Percentiles rank a stretch among this genome's conserved stretches.
Evolutionary conservation across 2,113 vertebrate genomes (phyloP).

Genomic region (Puntigrus tetrazona): DNA sequence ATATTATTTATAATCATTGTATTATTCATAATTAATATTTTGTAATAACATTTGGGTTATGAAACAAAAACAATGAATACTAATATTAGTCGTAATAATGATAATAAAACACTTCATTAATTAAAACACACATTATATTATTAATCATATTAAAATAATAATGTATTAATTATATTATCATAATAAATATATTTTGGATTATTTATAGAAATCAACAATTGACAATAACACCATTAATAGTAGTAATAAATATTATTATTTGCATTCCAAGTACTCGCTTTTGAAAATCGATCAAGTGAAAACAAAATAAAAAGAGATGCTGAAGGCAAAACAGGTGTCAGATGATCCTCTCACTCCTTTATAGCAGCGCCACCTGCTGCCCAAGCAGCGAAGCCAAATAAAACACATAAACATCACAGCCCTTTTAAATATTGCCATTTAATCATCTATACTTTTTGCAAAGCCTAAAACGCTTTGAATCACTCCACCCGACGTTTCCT

Average conservation of each 20-base stretch:
- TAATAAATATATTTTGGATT: neutral
- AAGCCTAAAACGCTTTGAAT: neutral
- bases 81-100: too few species aligned
- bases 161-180: neutral
- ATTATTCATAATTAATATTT: too few species aligned
- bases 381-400: neutral
- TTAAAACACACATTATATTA: too few species aligned
- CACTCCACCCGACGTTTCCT: neutral
- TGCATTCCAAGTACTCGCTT: neutral
- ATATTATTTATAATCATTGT: too few species aligned
- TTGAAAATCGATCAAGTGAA: neutral
- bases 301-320: neutral
- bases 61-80: too few species aligned
- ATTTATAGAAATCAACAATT: neutral
- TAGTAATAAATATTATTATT: neutral
- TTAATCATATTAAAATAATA: neutral
- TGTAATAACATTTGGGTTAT: too few species aligned
- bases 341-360: neutral
- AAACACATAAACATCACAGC: neutral
- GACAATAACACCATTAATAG: neutral
- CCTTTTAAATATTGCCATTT: neutral
- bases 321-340: neutral
- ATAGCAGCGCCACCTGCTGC: constrained; percentile 8
- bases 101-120: too few species aligned
- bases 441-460: neutral